phyloP scores from a whole-genome alignment of 2,797 vertebrate genomes.

The Streptopelia turtur region DNA sequence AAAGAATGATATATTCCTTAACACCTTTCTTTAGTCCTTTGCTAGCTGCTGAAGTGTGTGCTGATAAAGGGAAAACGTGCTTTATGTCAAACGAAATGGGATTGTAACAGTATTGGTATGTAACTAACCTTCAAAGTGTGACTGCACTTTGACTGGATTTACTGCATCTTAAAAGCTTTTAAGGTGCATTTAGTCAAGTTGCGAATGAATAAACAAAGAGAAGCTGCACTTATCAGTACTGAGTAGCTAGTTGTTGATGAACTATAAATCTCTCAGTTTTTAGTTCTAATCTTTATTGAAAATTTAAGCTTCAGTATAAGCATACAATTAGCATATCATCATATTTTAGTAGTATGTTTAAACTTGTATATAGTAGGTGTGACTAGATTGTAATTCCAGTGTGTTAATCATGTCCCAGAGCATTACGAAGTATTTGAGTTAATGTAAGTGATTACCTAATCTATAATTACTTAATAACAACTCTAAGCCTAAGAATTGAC shows the following conservation, averaged over 20 bases:
- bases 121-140: background rate
- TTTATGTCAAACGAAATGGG: background rate
- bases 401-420: background rate
- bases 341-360: background rate
- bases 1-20: background rate
- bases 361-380: background rate
- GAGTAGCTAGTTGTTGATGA: background rate
- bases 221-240: background rate
- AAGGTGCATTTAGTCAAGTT: background rate
- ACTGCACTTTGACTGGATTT: background rate
- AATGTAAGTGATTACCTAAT: background rate
- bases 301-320: background rate
- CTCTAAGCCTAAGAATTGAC: background rate
- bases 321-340: background rate
- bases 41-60: background rate
- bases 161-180: background rate
- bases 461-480: background rate
- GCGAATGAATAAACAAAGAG: background rate
- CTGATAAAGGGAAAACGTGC: background rate
- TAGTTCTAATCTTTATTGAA: background rate
- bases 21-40: background rate
- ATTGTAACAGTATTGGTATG: background rate
- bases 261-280: background rate
- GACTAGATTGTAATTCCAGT: background rate
- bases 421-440: background rate